Evolutionary conservation across 2,888 invertebrate species (phyloP).

Genomic region (Linnaemya vulpina): DNA sequence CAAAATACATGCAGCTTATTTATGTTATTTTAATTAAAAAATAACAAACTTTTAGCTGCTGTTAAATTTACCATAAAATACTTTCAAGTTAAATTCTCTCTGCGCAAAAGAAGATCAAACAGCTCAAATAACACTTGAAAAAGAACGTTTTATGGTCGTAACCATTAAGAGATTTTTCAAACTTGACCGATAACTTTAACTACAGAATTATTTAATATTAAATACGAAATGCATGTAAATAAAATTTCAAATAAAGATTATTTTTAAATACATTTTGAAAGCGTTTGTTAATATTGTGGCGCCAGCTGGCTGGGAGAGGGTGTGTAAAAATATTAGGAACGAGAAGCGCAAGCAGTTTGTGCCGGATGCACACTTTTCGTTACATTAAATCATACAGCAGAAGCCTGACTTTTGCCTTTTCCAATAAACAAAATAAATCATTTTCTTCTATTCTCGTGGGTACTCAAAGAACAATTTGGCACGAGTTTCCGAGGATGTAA

Average conservation of each 20-base stretch:
- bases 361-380: no score
- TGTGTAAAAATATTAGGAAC: no score
- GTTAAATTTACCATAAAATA: conserved; percentile 60
- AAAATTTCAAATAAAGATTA: not conserved
- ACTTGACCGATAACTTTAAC: not conserved
- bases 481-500: no score
- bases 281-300: no score
- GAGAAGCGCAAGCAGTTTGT: no score
- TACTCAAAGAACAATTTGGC: no score
- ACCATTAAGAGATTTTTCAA: not conserved
- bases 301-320: no score
- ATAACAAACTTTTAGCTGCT: conserved; percentile 15
- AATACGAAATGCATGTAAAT: not conserved
- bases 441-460: no score
- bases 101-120: not conserved
- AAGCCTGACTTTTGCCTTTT: no score
- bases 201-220: not conserved
- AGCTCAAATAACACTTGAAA: conserved; percentile 51
- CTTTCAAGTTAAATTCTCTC: conserved; percentile 21
- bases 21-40: conserved; percentile 47
- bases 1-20: conserved; percentile 38
- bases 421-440: no score
- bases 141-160: not conserved
- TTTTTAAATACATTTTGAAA: not conserved
- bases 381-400: no score